These are phyloP conservation scores for Ctenomys sociabilis DNA, from an alignment of 2,113 vertebrate genomes.

Conservation along the genomic window DNA sequence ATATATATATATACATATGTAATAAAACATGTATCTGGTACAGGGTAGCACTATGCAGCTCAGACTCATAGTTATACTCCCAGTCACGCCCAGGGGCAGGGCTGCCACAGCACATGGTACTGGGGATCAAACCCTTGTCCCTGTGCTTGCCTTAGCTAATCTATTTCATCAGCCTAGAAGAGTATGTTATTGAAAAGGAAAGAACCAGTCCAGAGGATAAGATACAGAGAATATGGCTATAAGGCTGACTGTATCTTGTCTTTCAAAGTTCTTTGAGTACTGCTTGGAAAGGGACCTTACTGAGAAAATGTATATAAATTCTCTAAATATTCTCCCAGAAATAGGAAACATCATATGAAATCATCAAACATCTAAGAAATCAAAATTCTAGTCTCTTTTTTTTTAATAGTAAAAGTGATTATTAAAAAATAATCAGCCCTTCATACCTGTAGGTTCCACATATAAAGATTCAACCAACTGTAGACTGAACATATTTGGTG, in stretches of 20 bases:
- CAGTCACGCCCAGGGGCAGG: too few relatives aligned
- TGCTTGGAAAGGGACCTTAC: neutral
- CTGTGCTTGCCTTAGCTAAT: too few relatives aligned
- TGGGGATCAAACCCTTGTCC: too few relatives aligned
- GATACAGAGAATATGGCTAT: neutral
- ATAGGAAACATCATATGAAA: neutral
- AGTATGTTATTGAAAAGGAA: neutral
- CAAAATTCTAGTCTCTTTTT: neutral
- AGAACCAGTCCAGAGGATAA: neutral
- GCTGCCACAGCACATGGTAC: too few relatives aligned
- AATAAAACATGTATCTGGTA: too few relatives aligned
- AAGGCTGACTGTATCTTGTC: neutral
- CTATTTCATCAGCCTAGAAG: too few relatives aligned
- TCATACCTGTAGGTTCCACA: neutral
- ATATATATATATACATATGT: too few relatives aligned
- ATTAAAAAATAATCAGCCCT: neutral
- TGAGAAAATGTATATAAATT: neutral
- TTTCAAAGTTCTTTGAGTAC: neutral
- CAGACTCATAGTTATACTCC: too few relatives aligned
- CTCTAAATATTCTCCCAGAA: slow-evolving; percentile 35
- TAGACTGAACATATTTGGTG: neutral
- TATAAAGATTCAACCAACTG: neutral
- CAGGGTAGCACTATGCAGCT: too few relatives aligned
- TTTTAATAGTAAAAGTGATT: too few relatives aligned
- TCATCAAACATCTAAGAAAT: neutral